phyloP scores from a whole-genome alignment of 2,113 vertebrate genomes.

The Ictalurus punctatus region DNA sequence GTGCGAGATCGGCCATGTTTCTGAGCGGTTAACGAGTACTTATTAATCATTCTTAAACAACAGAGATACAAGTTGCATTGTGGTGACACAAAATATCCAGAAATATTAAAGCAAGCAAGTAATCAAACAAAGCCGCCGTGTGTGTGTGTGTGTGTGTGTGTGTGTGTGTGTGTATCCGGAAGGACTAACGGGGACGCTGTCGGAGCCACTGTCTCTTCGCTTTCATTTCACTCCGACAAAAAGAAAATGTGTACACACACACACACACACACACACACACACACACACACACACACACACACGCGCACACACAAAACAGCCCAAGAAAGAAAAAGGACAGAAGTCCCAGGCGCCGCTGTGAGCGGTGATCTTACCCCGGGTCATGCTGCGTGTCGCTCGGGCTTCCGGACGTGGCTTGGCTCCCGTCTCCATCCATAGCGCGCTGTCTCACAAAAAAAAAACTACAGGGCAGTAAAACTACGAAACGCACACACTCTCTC shows the following conservation, averaged over 20 bases:
- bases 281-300: background rate
- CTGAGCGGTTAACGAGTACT: conserved; percentile 77
- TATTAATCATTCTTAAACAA: conserved; percentile 38
- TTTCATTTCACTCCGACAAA: conserved; percentile 21
- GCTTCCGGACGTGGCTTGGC: conserved; percentile 86
- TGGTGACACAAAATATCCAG: background rate
- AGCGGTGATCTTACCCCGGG: conserved; percentile 83
- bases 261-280: background rate
- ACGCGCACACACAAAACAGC: background rate
- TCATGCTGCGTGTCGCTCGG: conserved; percentile 90
- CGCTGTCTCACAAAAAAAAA: conserved; percentile 62
- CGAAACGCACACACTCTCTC: conserved; percentile 63
- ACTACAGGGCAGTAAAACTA: conserved; percentile 72
- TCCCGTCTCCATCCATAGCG: conserved; percentile 91
- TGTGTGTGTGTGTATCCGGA: conserved; percentile 59
- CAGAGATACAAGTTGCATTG: background rate
- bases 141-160: conserved; percentile 37
- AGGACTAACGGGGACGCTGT: conserved; percentile 43
- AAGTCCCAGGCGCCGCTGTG: background rate
- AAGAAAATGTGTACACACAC: background rate
- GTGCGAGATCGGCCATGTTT: conserved; percentile 95
- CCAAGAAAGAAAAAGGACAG: background rate
- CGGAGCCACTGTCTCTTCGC: background rate
- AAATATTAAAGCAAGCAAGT: conserved; percentile 54
- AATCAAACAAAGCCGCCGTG: conserved; percentile 55